phyloP scores from a whole-genome alignment of 2,113 vertebrate species.

The Chionodraco myersi region DNA sequence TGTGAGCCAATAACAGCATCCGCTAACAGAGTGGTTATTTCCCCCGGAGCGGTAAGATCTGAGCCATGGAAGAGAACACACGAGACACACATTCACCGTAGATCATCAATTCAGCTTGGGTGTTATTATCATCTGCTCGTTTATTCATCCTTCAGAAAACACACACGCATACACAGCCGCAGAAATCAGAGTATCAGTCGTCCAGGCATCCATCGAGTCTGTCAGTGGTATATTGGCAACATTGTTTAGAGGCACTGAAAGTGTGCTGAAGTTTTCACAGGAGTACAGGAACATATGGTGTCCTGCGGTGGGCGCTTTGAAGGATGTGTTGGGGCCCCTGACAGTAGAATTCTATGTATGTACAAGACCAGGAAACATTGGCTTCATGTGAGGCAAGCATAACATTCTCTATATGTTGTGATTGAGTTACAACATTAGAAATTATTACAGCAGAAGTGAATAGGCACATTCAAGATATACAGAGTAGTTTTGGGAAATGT shows the following conservation, averaged over 20 bases:
- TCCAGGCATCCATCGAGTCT: constrained; percentile 53
- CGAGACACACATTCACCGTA: constrained; percentile 29
- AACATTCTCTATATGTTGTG: not conserved
- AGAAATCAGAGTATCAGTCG: constrained; percentile 28
- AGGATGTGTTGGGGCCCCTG: constrained; percentile 25
- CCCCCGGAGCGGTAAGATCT: constrained; percentile 34
- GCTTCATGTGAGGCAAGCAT: constrained; percentile 11
- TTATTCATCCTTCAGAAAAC: constrained; percentile 73
- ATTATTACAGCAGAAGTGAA: not conserved
- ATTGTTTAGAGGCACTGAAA: constrained; percentile 72
- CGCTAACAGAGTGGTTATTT: constrained; percentile 52
- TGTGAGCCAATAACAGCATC: constrained; percentile 51
- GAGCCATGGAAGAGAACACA: constrained; percentile 24
- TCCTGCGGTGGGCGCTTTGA: constrained; percentile 36
- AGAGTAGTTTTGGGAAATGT: not conserved
- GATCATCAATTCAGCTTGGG: constrained; percentile 39
- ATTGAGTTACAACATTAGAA: not conserved
- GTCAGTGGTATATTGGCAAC: constrained; percentile 63
- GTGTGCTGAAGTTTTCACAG: constrained; percentile 68
- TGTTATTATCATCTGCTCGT: constrained; percentile 64
- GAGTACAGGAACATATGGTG: constrained; percentile 24
- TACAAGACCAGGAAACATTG: constrained; percentile 38
- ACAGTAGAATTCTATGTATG: not conserved
- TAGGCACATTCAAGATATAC: not conserved
- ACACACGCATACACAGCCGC: constrained; percentile 44